A percentile compares a stretch with the other conserved stretches of the same genome.
Conservation (phyloP, 2,888 invertebrate species). For the Idaea aversata region DNA sequence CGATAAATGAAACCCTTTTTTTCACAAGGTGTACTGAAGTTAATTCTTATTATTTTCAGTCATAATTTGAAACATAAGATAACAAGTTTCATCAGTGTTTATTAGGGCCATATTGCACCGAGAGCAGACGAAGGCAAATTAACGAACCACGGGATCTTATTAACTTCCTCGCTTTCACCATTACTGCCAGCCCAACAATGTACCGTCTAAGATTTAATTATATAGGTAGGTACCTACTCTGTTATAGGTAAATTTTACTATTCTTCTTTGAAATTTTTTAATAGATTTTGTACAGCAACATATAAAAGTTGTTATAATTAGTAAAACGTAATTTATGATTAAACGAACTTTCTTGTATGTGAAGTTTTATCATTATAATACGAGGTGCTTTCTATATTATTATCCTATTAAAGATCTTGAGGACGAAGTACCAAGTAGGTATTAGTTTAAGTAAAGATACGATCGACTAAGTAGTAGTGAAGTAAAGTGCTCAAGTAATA, state of each 20-base stretch:
- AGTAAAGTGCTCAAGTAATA: too few species aligned
- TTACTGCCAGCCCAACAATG: slow-evolving; percentile 31
- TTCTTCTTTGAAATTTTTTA: not conserved
- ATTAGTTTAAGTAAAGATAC: too few species aligned
- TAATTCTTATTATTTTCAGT: slow-evolving; percentile 2
- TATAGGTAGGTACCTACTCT: not conserved
- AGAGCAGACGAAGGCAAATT: slow-evolving; percentile 43
- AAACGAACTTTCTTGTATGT: too few species aligned
- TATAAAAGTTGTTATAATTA: too few species aligned
- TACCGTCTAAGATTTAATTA: slow-evolving; percentile 38
- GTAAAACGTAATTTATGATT: too few species aligned
- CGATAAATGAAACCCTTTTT: too few species aligned
- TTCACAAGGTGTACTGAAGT: not conserved
- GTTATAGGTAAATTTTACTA: not conserved
- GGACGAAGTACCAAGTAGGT: too few species aligned
- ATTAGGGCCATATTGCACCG: slow-evolving; percentile 25
- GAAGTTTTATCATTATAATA: too few species aligned
- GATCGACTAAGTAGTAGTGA: too few species aligned
- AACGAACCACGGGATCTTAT: slow-evolving; percentile 62
- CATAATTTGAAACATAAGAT: slow-evolving; percentile 9
- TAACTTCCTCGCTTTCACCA: slow-evolving; percentile 47
- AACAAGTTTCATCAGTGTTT: not conserved
- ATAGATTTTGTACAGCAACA: too few species aligned
- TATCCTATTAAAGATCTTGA: too few species aligned
- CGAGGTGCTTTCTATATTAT: too few species aligned